Evolutionary conservation across 2,888 invertebrate species (phyloP).

Genomic region (Tillus elongatus): DNA sequence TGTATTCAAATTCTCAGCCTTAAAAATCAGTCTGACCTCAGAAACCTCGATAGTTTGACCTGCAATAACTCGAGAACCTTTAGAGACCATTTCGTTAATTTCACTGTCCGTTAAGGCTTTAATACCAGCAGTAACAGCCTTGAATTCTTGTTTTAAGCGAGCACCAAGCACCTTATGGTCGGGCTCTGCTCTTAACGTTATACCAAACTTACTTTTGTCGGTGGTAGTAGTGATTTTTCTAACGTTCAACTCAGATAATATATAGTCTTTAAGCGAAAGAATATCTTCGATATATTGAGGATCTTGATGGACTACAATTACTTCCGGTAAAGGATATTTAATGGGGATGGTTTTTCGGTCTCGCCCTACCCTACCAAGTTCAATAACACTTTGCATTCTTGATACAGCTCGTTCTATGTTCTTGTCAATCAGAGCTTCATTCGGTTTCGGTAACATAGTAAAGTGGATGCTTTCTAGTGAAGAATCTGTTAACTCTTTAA

Average conservation of each 20-base stretch:
- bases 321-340: conserved; percentile 92
- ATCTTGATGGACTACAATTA: conserved; percentile 90
- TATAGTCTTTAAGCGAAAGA: conserved; percentile 69
- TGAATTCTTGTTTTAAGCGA: conserved; percentile 82
- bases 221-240: conserved; percentile 72
- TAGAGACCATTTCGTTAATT: conserved; percentile 63
- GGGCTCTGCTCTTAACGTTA: conserved; percentile 84
- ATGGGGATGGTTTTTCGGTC: conserved; percentile 90
- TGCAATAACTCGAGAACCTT: conserved; percentile 62
- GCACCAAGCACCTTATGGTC: conserved; percentile 88
- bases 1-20: conserved; percentile 52
- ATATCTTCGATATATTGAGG: conserved; percentile 68
- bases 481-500: conserved; percentile 56
- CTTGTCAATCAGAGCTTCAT: conserved; percentile 62
- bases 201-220: conserved; percentile 81
- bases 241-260: conserved; percentile 89
- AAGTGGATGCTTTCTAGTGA: conserved; percentile 79
- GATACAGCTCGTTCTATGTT: conserved; percentile 84
- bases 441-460: conserved; percentile 75
- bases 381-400: conserved; percentile 91
- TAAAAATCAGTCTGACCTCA: conserved; percentile 78
- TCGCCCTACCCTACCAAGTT: conserved; percentile 83
- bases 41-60: conserved; percentile 69
- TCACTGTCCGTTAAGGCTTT: conserved; percentile 69
- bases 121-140: conserved; percentile 73